Evolutionary conservation across 2,113 vertebrate species (phyloP).

Genomic region (Myotis lucifugus): DNA sequence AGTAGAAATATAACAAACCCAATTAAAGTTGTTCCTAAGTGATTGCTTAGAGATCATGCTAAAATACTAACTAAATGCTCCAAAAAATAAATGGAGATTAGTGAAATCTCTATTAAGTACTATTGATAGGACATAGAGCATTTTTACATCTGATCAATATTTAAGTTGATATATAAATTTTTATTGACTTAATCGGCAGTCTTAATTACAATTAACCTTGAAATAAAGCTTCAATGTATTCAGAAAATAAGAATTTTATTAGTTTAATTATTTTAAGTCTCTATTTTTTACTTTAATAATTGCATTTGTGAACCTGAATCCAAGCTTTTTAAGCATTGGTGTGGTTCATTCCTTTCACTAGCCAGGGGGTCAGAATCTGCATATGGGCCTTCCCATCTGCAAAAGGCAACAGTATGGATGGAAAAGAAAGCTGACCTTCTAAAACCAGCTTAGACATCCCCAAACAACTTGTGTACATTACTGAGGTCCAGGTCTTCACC

Average conservation of each 20-base stretch:
- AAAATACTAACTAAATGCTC: not conserved
- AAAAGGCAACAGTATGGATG: constrained; percentile 36
- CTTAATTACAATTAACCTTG: not conserved
- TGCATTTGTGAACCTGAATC: constrained; percentile 12
- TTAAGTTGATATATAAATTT: not conserved
- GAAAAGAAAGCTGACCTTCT: not conserved
- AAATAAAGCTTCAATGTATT: not conserved
- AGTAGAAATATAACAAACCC: not conserved
- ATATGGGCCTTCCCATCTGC: not conserved
- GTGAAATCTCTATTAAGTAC: not conserved
- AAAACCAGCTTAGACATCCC: not conserved
- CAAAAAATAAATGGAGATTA: not conserved
- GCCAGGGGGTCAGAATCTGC: constrained; percentile 41
- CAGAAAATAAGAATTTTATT: not conserved
- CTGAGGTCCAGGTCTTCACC: not conserved
- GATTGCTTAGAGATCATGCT: not conserved
- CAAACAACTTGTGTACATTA: not conserved
- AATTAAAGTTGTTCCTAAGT: not conserved
- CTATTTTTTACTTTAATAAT: not conserved
- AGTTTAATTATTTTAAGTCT: not conserved
- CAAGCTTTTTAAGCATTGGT: not conserved
- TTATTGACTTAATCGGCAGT: not conserved
- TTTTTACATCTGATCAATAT: constrained; percentile 14
- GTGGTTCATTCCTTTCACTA: not conserved
- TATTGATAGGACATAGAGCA: not conserved